phyloP scores from a whole-genome alignment of 1,140 invertebrate species.

The Danaus melanippus region DNA sequence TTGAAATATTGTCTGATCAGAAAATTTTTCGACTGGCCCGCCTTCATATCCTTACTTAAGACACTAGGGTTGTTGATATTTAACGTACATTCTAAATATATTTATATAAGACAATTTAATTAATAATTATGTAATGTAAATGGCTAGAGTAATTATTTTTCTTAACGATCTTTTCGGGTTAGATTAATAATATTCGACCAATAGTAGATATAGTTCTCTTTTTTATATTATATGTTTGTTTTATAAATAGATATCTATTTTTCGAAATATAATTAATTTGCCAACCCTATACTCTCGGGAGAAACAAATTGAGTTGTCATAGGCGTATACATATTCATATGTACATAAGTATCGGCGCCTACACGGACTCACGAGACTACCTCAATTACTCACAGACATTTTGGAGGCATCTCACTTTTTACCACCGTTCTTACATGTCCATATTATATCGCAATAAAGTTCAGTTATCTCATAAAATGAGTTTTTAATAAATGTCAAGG shows the following conservation, averaged over 20 bases:
- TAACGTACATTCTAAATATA: too few species aligned
- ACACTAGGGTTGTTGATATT: conserved; percentile 21
- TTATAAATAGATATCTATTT: neutral
- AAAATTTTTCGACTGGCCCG: conserved; percentile 28
- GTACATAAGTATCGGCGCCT: conserved; percentile 27
- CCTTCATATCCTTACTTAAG: conserved; percentile 28
- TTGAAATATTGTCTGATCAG: conserved; percentile 47
- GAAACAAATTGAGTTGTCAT: conserved; percentile 43
- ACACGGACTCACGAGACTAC: conserved; percentile 29
- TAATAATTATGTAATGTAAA: too few species aligned
- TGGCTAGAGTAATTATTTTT: too few species aligned
- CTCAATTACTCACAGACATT: conserved; percentile 36
- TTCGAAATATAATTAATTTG: conserved; percentile 1
- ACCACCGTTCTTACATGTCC: conserved; percentile 29
- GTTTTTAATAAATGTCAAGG: conserved; percentile 26
- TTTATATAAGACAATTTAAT: too few species aligned
- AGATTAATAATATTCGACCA: too few species aligned
- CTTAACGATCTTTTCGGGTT: too few species aligned
- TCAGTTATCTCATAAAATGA: conserved; percentile 17
- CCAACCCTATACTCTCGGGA: conserved; percentile 22
- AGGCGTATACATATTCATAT: conserved; percentile 20
- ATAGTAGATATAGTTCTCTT: too few species aligned
- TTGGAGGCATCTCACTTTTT: conserved; percentile 35
- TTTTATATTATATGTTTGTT: too few species aligned
- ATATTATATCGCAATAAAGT: conserved; percentile 28